These are phyloP conservation scores for Mactromeris polynyma DNA, from an alignment of 2,888 invertebrate genomes.

Conservation along the genomic window DNA sequence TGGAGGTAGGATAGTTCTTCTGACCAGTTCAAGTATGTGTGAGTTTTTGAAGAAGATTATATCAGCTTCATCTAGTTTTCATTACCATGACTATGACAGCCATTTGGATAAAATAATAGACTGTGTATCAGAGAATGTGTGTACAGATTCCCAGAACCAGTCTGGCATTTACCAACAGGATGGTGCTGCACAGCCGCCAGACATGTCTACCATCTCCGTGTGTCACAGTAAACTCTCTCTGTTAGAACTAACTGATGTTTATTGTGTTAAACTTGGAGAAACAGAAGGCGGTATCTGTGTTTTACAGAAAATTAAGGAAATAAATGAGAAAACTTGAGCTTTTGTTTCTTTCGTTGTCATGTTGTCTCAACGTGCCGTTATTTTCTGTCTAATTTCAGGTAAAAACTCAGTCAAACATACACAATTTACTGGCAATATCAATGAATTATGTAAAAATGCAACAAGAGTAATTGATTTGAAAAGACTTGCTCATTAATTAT, in stretches of 20 bases:
- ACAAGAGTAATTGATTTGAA: too few species aligned
- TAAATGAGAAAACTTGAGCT: background rate
- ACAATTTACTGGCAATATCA: too few species aligned
- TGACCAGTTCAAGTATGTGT: constrained; percentile 40
- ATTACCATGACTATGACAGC: background rate
- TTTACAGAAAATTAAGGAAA: constrained; percentile 23
- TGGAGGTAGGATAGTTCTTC: constrained; percentile 40
- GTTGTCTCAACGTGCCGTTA: too few species aligned
- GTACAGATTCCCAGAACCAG: background rate
- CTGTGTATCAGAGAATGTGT: background rate
- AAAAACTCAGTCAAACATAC: too few species aligned
- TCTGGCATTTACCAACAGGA: background rate
- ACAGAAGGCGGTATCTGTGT: constrained; percentile 58
- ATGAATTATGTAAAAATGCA: too few species aligned
- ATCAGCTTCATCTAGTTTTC: background rate
- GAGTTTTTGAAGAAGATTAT: background rate
- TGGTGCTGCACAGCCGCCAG: background rate
- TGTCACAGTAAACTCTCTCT: too few species aligned
- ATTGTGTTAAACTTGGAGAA: constrained; percentile 57
- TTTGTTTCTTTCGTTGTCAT: background rate
- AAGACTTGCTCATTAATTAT: too few species aligned
- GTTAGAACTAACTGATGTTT: background rate
- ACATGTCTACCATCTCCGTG: background rate
- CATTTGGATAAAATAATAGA: background rate
- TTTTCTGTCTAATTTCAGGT: too few species aligned